phyloP scores from a whole-genome alignment of 92 coral and sea anemone genomes.

The Parazoanthus darwini region DNA sequence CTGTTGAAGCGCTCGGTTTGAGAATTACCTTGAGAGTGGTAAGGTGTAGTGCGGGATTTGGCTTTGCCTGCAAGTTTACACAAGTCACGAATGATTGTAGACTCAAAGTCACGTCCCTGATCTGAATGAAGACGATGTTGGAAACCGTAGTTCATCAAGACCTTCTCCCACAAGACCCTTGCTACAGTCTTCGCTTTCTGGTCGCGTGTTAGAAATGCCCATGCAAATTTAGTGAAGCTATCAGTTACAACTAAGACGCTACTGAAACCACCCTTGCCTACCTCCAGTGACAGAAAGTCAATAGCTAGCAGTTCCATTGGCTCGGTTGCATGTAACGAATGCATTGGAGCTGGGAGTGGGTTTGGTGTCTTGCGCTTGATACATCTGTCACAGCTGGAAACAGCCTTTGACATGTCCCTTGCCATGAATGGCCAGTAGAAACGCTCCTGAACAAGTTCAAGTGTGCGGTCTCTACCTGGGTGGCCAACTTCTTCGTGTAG shows the following conservation, averaged over 20 bases:
- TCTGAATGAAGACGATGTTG: background rate
- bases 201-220: conserved; percentile 38
- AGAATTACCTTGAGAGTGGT: conserved; percentile 58
- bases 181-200: conserved; percentile 27
- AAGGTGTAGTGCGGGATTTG: conserved; percentile 55
- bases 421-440: conserved; percentile 63
- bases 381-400: background rate
- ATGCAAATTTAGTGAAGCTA: conserved; percentile 45
- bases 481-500: conserved; percentile 54
- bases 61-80: conserved; percentile 40
- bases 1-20: conserved; percentile 43
- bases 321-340: no score
- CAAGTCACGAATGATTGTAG: background rate
- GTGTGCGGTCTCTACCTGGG: conserved; percentile 46
- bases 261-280: conserved; percentile 45
- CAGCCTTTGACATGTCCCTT: conserved; percentile 34
- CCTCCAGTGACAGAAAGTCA: conserved; percentile 50
- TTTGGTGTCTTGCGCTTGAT: no score
- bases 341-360: no score
- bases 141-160: background rate
- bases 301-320: conserved; percentile 17
- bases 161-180: conserved; percentile 42
- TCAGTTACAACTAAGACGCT: conserved; percentile 28
- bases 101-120: conserved; percentile 48
- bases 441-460: conserved; percentile 50